Conservation (phyloP, 2,113 vertebrate species). For the Hyperoodon ampullatus region DNA sequence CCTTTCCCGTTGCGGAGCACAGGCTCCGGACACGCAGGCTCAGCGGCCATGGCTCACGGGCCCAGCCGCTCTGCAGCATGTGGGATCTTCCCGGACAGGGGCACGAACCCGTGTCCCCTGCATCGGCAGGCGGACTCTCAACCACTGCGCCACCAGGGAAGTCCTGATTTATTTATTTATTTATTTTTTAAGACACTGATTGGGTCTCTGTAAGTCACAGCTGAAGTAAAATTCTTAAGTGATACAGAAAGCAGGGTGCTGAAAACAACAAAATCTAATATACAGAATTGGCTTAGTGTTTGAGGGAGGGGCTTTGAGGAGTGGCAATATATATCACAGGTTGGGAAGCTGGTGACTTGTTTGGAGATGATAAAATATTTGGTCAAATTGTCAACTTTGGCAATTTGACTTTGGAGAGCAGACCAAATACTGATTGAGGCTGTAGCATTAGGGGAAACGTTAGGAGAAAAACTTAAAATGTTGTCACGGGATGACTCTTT, state of each 20-base stretch:
- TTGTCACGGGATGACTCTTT: neutral
- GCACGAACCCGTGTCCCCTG: too few species aligned
- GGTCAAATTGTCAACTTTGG: neutral
- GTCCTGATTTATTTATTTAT: neutral
- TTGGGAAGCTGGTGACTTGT: neutral
- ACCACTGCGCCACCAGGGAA: too few species aligned
- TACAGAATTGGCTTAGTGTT: neutral
- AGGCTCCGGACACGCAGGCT: too few species aligned
- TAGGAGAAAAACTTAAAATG: slow-evolving; percentile 2
- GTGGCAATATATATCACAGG: neutral
- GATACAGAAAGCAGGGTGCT: neutral
- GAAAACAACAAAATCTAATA: neutral
- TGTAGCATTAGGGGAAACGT: neutral
- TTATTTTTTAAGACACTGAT: neutral
- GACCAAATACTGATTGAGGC: neutral
- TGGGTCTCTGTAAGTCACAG: neutral
- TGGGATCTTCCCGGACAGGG: too few species aligned
- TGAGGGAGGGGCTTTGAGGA: neutral
- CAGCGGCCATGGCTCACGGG: too few species aligned
- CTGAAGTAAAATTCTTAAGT: neutral
- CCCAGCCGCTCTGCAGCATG: too few species aligned
- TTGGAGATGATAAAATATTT: neutral
- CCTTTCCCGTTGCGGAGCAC: too few species aligned
- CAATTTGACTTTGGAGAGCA: neutral
- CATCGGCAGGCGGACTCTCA: too few species aligned